Base-by-base conservation (phyloP, 2,797 vertebrate species). In the Anabas testudineus region DNA sequence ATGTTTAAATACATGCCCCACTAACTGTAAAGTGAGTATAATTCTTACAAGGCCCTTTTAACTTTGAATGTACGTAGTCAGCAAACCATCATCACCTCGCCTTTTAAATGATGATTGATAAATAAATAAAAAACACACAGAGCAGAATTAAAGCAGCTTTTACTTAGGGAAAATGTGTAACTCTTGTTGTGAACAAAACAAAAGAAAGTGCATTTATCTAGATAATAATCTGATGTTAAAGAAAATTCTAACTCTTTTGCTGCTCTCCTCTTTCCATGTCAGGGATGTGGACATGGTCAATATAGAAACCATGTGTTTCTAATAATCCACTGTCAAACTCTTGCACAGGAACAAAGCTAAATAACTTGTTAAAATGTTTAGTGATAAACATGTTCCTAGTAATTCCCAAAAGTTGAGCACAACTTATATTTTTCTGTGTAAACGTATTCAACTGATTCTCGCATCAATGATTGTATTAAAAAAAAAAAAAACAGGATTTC, bases 101-200 rank as follows among this genome's bases (percentile, higher is more conserved):
- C n/a, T n/a, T n/a, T n/a, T n/a, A n/a, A n/a, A n/a, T n/a, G n/a
- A n/a, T 7, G 4, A 39, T 0, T 28, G 15, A 58, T 18, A 47
- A 67, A 71, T 30, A 0, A 76, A 1, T 19, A 3, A 48, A 32
- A 56, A 36, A 63, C 0, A 63, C 0, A 74, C 22, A 32, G 0
- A 2, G 7, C 0, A 18, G 15, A 61, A 16, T 72, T 42, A 0
- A 47, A 67, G 43, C 5, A 63, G 49, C 15, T 66, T 90, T 90
- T 88, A 89, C 82, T 86, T 62, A 15, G 28, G 41, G 16, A 26
- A 65, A 37, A 32, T 46, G 1, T 3, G 1, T 30, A 21, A 39
- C 46, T 10, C 10, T 22, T 37, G 21, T 43, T 18, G 24, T 21
- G 10, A 76, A 52, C 13, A 72, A 56, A 57, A 42, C 7, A 26